Conservation (phyloP, 2,797 vertebrate species). For the Potorous gilbertii region DNA sequence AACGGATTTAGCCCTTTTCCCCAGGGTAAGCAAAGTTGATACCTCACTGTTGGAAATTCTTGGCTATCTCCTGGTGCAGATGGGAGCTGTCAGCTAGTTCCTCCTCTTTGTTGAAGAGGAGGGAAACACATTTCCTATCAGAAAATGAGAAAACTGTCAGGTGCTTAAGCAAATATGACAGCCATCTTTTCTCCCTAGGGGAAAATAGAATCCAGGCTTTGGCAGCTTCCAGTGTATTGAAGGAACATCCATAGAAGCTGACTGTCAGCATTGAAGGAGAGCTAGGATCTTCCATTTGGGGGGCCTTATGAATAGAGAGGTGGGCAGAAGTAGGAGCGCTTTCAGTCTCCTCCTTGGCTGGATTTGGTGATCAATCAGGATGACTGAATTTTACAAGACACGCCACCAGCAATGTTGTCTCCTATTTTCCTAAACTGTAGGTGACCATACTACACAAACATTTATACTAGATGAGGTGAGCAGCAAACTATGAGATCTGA, state of each 20-base stretch:
- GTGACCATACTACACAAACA: conserved; percentile 6
- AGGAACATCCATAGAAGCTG: conserved; percentile 41
- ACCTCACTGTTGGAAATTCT: conserved; percentile 71
- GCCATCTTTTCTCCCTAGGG: conserved; percentile 54
- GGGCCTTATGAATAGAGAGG: neutral
- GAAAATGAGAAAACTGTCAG: conserved; percentile 79
- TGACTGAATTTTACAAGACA: conserved; percentile 10
- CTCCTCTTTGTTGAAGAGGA: conserved; percentile 41
- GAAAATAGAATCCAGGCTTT: conserved; percentile 59
- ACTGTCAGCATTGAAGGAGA: neutral
- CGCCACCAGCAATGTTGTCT: conserved; percentile 13
- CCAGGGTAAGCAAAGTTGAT: conserved; percentile 41
- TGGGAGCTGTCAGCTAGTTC: conserved; percentile 65
- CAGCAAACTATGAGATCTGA: neutral
- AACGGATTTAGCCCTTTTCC: conserved; percentile 25
- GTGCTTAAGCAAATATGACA: conserved; percentile 53
- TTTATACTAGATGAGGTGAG: neutral
- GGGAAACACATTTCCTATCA: conserved; percentile 65
- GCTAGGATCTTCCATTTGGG: neutral
- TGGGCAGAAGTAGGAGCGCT: rapidly evolving
- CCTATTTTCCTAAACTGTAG: conserved; percentile 18
- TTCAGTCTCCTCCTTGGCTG: neutral
- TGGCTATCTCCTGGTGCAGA: conserved; percentile 65
- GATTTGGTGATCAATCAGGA: neutral
- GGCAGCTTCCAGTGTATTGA: conserved; percentile 68